A percentile compares a stretch with the other conserved stretches of the same genome.
phyloP scores from a whole-genome alignment of 1,140 invertebrate species.

The Saxidomus purpurata region DNA sequence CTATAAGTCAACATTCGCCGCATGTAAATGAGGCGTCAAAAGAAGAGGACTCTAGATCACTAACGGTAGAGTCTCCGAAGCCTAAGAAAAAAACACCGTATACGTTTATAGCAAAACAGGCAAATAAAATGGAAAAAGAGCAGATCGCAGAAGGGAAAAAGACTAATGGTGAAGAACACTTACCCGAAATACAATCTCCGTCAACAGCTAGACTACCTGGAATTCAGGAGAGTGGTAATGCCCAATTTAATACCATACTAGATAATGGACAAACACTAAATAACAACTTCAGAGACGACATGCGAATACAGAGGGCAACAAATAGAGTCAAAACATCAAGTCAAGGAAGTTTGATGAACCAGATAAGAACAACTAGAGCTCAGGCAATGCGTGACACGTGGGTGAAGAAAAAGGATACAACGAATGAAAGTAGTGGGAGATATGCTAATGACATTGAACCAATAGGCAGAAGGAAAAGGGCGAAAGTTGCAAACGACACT shows the following conservation, averaged over 20 bases:
- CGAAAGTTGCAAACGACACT: neutral
- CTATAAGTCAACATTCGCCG: too few relatives aligned
- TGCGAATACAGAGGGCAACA: neutral
- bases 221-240: neutral
- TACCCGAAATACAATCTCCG: neutral
- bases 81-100: too few relatives aligned
- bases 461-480: neutral
- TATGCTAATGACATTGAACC: neutral
- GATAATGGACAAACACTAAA: neutral
- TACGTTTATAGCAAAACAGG: neutral
- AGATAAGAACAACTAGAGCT: neutral
- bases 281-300: slow-evolving; percentile 13
- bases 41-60: neutral
- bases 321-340: slow-evolving; percentile 1
- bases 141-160: too few relatives aligned
- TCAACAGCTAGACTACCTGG: neutral
- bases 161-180: neutral
- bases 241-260: neutral
- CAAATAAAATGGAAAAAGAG: neutral
- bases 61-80: neutral
- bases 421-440: neutral
- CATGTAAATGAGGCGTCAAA: too few relatives aligned
- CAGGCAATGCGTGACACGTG: neutral
- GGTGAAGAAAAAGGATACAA: neutral
- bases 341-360: slow-evolving; percentile 4